These are phyloP conservation scores for Vireo griseus DNA, from an alignment of 2,797 vertebrate species.

Conservation along the genomic window DNA sequence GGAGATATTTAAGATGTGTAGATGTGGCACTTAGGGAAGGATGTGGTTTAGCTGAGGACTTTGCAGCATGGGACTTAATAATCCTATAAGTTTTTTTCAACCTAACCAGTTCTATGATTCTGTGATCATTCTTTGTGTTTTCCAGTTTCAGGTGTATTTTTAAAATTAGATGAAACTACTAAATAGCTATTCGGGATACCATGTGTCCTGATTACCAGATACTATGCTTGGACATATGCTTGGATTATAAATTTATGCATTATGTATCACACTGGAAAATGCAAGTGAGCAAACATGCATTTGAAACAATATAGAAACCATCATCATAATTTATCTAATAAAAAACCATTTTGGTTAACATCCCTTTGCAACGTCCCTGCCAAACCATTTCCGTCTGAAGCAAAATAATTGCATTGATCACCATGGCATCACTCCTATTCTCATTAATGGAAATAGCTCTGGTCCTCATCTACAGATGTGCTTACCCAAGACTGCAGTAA, in stretches of 20 bases:
- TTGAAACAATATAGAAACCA: not conserved
- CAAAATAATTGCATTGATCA: constrained; percentile 11
- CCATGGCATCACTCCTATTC: not conserved
- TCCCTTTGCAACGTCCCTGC: not conserved
- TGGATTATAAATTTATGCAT: not conserved
- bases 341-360: not conserved
- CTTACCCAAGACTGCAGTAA: not conserved
- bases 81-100: not conserved
- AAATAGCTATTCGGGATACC: not conserved
- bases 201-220: not conserved
- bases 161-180: not conserved
- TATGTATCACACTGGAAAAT: not conserved
- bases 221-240: not conserved
- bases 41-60: not conserved
- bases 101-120: not conserved
- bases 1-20: not conserved
- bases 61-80: not conserved
- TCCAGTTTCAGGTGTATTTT: not conserved
- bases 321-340: not conserved
- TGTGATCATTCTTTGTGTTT: not conserved
- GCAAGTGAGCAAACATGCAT: not conserved
- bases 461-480: not conserved
- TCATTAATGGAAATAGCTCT: not conserved
- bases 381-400: not conserved
- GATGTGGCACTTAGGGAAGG: not conserved